Base-by-base conservation (phyloP, 1,140 invertebrate species). In the Dinothrombium tinctorium region DNA sequence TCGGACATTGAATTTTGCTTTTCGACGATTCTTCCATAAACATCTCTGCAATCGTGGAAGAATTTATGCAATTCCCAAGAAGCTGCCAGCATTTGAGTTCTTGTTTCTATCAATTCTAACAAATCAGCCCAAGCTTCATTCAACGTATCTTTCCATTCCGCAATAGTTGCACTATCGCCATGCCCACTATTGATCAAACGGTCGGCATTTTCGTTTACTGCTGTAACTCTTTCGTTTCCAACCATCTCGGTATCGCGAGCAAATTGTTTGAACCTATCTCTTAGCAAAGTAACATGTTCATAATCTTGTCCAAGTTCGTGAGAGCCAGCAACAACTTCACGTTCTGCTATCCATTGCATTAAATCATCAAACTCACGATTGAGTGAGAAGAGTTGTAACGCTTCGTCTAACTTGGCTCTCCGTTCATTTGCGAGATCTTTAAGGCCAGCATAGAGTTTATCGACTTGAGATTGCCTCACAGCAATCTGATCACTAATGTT, bases 1-100 rank as follows among this genome's bases (percentile, higher is more conserved):
- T 99, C 94, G 35, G 87, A 90, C 59, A 99, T 86, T 25, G 80
- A 75, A 56, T 94, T 83, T 54, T 87, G 79, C 59, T 96, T 95
- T 51, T 71, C 69, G 21, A 83, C 61, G 48, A 94, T 90, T 47
- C 87, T 69, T 25, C 81, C 76, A 25, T 95, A 62, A 25, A 92
- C 79, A 58, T 99, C 94, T 64, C 96, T 95, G 66, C 92, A 99
- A 62, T 99, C 94, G 61, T 96, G 84, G 79, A 95, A 96, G 75
- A 95, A 99, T 63, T 96, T 98, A 64, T 96, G 89, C 33, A 96
- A 63, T 59, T 96, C 84, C 54, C 89, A 74, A 24, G 84, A 90
- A 4, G 89, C 86, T 26, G 81, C 79, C 49, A 98, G 59, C 78
- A 94, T 89, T 60, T 90, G 87, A 24, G 82, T 90, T 47, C 94